A percentile compares a stretch with the other conserved stretches of the same genome.
Evolutionary conservation across 2,113 vertebrate genomes (phyloP).

Genomic region (Malaclemys terrapin): DNA sequence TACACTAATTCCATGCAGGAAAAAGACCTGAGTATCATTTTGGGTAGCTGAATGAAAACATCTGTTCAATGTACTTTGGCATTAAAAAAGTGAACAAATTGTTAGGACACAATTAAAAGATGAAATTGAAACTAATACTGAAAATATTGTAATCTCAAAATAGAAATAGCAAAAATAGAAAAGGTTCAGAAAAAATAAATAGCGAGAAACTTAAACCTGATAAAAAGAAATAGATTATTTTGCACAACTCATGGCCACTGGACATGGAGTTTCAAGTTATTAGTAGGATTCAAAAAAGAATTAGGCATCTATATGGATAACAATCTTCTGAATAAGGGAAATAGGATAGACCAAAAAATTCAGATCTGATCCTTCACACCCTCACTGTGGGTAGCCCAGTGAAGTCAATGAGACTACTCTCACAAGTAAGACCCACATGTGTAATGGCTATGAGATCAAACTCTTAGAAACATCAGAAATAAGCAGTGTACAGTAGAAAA

Average conservation of each 20-base stretch:
- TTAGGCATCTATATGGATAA: background rate
- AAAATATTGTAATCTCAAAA: background rate
- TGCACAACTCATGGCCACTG: background rate
- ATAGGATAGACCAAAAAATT: background rate
- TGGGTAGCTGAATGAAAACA: background rate
- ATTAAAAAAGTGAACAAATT: background rate
- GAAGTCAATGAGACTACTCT: background rate
- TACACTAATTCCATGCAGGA: background rate
- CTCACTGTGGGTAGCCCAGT: background rate
- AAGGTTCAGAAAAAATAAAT: background rate
- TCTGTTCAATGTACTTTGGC: rapidly evolving
- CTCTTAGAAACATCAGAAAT: background rate
- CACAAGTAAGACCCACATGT: background rate
- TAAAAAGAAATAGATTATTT: background rate
- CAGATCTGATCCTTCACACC: background rate
- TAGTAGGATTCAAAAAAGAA: background rate
- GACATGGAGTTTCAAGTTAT: background rate
- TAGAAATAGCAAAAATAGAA: background rate
- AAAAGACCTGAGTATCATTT: background rate
- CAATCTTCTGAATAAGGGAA: background rate
- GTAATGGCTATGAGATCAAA: background rate
- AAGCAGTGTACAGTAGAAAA: background rate
- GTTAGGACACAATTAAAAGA: background rate
- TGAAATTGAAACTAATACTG: background rate
- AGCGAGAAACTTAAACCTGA: background rate